Conservation (phyloP, 2,113 vertebrate genomes). For the Mus musculus region GRCm39 chr9:18228001-18228500, state of each 20-base stretch:
- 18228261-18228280: background rate
- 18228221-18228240: background rate
- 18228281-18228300: background rate
- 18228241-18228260: background rate
- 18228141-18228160: background rate
- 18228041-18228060: background rate
- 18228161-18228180: background rate
- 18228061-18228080: background rate
- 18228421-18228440: background rate
- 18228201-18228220: background rate
- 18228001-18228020: background rate
- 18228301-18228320: background rate
- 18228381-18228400: background rate
- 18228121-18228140: background rate
- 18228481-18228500: background rate
- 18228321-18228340: slow-evolving; percentile 1
- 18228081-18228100: background rate
- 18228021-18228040: slow-evolving; percentile 26
- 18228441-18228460: background rate
- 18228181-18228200: background rate
- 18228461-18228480: background rate
- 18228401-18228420: background rate
- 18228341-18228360: background rate
- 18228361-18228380: background rate
- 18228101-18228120: background rate